These are phyloP conservation scores for Sylvia atricapilla DNA, from an alignment of 2,113 vertebrate species.

Conservation along the genomic window DNA sequence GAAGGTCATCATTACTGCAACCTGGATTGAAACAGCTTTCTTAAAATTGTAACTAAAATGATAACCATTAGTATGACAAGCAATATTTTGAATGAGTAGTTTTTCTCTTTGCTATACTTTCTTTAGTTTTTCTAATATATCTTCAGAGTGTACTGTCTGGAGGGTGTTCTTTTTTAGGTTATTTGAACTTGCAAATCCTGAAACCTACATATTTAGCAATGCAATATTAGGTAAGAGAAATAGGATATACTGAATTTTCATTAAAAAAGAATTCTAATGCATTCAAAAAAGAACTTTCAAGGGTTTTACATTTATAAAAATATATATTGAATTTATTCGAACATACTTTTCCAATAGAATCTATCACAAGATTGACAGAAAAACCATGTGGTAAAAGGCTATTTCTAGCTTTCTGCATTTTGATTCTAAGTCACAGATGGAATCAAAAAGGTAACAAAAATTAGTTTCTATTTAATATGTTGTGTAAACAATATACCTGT, in stretches of 20 bases:
- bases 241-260: not conserved
- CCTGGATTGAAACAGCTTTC: not conserved
- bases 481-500: not conserved
- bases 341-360: not conserved
- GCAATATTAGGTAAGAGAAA: not conserved
- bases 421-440: not conserved
- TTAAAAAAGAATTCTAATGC: not conserved
- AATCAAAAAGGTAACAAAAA: not conserved
- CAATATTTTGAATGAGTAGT: not conserved
- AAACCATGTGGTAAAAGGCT: not conserved
- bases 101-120: not conserved
- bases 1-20: accelerated
- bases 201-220: not conserved
- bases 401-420: not conserved
- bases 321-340: not conserved
- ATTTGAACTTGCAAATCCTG: not conserved
- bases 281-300: not conserved
- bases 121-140: not conserved
- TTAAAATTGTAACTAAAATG: not conserved
- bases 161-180: not conserved
- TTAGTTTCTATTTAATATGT: not conserved
- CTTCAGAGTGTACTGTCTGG: not conserved
- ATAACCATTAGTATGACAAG: not conserved
- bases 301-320: not conserved
- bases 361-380: not conserved